Evolutionary conservation across 92 coral and sea anemone genomes (phyloP).

Genomic region (Phymanthus crucifer): DNA sequence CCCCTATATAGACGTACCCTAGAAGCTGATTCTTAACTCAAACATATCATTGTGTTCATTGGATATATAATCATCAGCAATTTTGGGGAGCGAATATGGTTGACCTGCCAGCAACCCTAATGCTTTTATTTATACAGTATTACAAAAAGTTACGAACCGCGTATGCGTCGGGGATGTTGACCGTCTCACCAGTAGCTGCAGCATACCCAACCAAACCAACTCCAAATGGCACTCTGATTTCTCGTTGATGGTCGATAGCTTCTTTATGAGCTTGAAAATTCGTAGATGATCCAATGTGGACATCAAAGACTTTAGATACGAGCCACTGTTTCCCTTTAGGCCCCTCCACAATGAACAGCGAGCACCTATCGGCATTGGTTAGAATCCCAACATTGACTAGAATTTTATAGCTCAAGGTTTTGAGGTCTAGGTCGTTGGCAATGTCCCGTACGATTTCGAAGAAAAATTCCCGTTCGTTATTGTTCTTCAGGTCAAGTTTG

Average conservation of each 20-base stretch:
- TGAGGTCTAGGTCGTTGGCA: slow-evolving; percentile 93
- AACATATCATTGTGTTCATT: slow-evolving; percentile 41
- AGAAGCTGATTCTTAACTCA: slow-evolving; percentile 20
- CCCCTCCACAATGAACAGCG: slow-evolving; percentile 96
- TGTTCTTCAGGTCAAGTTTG: slow-evolving; percentile 89
- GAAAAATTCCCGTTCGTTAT: slow-evolving; percentile 93
- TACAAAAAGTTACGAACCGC: slow-evolving; percentile 93
- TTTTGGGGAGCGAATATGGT: slow-evolving; percentile 61
- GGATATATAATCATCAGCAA: slow-evolving; percentile 49
- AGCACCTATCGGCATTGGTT: slow-evolving; percentile 99
- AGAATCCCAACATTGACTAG: slow-evolving; percentile 98
- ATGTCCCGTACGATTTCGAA: slow-evolving; percentile 98
- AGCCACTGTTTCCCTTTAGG: slow-evolving; percentile 93
- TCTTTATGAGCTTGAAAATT: slow-evolving; percentile 69
- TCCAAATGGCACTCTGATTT: slow-evolving; percentile 97
- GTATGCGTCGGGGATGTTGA: slow-evolving; percentile 98
- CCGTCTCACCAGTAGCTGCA: slow-evolving; percentile 97
- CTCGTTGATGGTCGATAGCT: slow-evolving; percentile 80
- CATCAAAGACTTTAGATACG: slow-evolving; percentile 98
- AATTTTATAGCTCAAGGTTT: slow-evolving; percentile 96
- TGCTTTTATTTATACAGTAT: slow-evolving; percentile 75
- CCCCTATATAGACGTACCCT: slow-evolving; percentile 14
- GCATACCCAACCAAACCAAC: slow-evolving; percentile 98
- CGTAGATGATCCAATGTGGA: slow-evolving; percentile 75
- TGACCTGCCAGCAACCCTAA: slow-evolving; percentile 84